These are phyloP conservation scores for Pachyrhynchus sulphureomaculatus DNA, from an alignment of 1,140 invertebrate species.

Conservation along the genomic window DNA sequence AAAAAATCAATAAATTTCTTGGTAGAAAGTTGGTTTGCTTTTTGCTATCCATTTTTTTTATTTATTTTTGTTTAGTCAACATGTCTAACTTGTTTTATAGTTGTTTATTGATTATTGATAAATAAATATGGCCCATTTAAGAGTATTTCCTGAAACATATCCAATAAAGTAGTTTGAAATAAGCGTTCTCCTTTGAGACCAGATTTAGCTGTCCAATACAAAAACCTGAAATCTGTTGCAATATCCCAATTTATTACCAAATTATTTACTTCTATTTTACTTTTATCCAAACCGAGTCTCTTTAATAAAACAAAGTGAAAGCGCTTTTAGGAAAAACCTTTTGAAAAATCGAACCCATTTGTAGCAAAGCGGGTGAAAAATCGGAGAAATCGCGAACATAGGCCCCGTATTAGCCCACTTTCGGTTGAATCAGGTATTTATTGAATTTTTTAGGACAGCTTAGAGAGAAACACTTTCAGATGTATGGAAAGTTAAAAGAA, in stretches of 20 bases:
- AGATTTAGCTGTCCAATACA: not conserved
- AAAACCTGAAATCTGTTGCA: constrained; percentile 1
- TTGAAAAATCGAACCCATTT: constrained; percentile 23
- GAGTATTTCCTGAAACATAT: no score
- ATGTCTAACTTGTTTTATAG: no score
- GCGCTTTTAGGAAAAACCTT: constrained; percentile 16
- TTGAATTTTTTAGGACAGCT: constrained; percentile 8
- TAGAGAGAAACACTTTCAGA: not conserved
- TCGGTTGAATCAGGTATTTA: constrained; percentile 24
- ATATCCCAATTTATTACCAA: constrained; percentile 19
- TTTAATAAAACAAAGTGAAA: constrained; percentile 25
- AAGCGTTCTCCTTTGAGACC: no score
- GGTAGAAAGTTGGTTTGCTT: no score
- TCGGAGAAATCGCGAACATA: constrained; percentile 23
- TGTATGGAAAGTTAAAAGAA: not conserved
- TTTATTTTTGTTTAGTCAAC: no score
- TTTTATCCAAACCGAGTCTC: constrained; percentile 10
- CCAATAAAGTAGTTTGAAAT: no score
- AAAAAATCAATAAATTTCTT: no score
- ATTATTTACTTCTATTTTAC: constrained; percentile 27
- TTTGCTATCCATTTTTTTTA: no score
- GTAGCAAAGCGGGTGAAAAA: constrained; percentile 21
- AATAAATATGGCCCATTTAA: no score
- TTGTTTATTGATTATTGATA: no score
- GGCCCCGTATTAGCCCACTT: constrained; percentile 19